Conservation (phyloP, 2,888 invertebrate genomes). For the Athripsodes cinereus region DNA sequence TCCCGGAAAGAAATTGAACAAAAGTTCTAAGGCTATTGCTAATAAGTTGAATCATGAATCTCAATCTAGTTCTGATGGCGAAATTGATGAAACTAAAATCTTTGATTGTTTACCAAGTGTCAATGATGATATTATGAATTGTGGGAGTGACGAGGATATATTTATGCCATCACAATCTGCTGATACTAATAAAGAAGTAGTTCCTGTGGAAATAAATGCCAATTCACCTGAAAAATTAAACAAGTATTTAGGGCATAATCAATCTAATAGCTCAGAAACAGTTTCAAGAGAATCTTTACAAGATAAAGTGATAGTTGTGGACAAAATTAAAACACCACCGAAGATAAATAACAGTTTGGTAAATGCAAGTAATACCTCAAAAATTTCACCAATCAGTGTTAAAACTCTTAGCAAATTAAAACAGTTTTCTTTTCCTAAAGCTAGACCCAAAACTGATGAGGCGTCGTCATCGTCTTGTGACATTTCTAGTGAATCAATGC, state of each 20-base stretch:
- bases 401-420: constrained; percentile 23
- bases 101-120: constrained; percentile 45
- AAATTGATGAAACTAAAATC: constrained; percentile 28
- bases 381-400: constrained; percentile 17
- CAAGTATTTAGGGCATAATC: no score
- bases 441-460: background rate
- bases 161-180: constrained; percentile 18
- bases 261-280: no score
- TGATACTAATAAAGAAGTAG: no score
- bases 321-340: background rate
- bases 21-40: no score
- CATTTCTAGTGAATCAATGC: no score
- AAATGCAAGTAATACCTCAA: constrained; percentile 14
- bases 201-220: no score
- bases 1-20: background rate
- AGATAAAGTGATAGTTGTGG: background rate
- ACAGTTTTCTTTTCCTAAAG: constrained; percentile 29
- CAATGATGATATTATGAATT: constrained; percentile 35
- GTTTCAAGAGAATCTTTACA: no score
- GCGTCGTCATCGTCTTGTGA: no score
- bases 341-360: background rate
- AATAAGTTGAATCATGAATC: background rate
- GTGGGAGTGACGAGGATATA: constrained; percentile 12
- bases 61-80: constrained; percentile 28
- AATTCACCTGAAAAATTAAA: no score